Percentiles rank a stretch among this genome's conserved stretches.
phyloP scores from a whole-genome alignment of 2,888 invertebrate genomes.

The Oxytorus armatus region DNA sequence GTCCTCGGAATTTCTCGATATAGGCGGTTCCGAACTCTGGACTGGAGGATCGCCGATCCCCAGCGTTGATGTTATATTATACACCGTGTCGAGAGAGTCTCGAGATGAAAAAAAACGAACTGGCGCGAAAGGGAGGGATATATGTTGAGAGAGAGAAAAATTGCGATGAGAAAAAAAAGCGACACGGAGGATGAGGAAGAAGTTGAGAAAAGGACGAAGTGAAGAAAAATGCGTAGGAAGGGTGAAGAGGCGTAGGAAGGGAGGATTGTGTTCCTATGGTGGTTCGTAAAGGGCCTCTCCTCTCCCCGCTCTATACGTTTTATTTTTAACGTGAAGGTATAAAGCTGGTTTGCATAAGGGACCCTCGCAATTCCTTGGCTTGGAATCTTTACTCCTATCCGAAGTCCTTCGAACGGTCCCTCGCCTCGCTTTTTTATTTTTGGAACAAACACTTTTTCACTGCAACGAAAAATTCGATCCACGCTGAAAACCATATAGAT shows the following conservation, averaged over 20 bases:
- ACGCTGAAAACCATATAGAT: too few species aligned
- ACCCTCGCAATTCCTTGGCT: constrained; percentile 28
- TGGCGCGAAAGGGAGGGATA: constrained; percentile 3
- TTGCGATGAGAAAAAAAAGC: constrained; percentile 45
- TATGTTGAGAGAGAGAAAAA: constrained; percentile 22
- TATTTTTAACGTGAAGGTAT: constrained; percentile 74
- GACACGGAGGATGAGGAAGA: constrained; percentile 51
- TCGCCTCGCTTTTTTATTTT: too few species aligned
- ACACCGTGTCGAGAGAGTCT: constrained; percentile 73
- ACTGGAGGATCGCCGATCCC: constrained; percentile 72
- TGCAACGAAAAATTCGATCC: too few species aligned
- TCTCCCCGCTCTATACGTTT: constrained; percentile 67
- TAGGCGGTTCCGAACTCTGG: constrained; percentile 49
- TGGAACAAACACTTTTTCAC: too few species aligned
- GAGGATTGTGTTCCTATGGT: constrained; percentile 78
- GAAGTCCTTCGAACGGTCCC: constrained; percentile 7
- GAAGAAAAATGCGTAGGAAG: constrained; percentile 50
- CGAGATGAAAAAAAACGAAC: constrained; percentile 62
- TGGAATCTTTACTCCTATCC: constrained; percentile 4
- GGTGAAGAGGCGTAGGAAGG: constrained; percentile 51
- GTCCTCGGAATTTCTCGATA: constrained; percentile 55
- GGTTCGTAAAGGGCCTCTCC: constrained; percentile 62
- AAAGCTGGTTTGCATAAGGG: constrained; percentile 80
- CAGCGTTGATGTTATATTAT: constrained; percentile 73
- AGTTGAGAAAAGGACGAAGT: constrained; percentile 57